These are phyloP conservation scores for Macropodus opercularis DNA, from an alignment of 2,797 vertebrate genomes.

Conservation along the genomic window DNA sequence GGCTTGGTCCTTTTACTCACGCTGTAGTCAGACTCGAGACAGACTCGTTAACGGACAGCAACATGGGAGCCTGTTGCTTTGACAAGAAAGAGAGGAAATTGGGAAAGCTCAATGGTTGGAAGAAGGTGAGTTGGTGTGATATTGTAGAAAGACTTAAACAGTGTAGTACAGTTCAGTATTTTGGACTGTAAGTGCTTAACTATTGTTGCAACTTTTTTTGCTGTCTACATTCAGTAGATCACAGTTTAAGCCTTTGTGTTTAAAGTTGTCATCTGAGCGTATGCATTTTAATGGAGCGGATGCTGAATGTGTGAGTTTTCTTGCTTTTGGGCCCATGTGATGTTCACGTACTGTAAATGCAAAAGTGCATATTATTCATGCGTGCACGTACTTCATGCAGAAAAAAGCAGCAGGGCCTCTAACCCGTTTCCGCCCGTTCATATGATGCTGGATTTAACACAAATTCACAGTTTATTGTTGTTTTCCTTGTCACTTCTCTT, in stretches of 20 bases:
- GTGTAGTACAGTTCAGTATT: neutral
- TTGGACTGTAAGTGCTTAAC: neutral
- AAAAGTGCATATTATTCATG: neutral
- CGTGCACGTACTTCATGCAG: neutral
- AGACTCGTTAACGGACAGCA: conserved; percentile 66
- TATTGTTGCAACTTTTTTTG: neutral
- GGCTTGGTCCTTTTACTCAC: conserved; percentile 60
- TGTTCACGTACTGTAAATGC: neutral
- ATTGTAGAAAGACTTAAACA: too few species aligned
- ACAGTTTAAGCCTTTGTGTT: neutral
- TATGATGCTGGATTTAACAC: neutral
- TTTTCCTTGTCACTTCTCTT: neutral
- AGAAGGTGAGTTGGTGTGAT: conserved; percentile 75
- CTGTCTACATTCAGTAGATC: neutral
- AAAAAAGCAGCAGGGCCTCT: neutral
- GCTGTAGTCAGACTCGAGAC: conserved; percentile 66
- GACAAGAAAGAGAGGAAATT: conserved; percentile 83
- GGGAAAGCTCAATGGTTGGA: conserved; percentile 81
- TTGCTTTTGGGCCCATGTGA: conserved; percentile 1
- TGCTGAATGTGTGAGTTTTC: neutral
- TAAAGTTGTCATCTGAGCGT: neutral
- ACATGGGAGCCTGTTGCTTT: conserved; percentile 85
- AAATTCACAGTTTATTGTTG: neutral
- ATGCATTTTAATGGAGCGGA: neutral
- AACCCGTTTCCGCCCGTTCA: neutral